These are phyloP conservation scores for Volucella zonaria DNA, from an alignment of 2,888 invertebrate species.

Conservation along the genomic window DNA sequence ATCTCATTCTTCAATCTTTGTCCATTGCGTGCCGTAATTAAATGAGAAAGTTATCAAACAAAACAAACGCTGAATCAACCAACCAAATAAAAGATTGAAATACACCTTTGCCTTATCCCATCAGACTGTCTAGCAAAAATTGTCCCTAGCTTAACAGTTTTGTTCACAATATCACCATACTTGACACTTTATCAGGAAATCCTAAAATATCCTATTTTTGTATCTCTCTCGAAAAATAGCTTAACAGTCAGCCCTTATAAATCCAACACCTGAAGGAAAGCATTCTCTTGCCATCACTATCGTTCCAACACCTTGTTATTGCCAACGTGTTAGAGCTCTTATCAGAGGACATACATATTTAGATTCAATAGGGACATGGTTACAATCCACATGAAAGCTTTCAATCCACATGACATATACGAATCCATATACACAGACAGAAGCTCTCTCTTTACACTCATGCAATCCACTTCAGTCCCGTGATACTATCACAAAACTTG, in stretches of 20 bases:
- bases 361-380: slow-evolving; percentile 37
- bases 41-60: background rate
- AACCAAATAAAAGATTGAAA: too few species aligned
- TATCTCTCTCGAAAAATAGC: background rate
- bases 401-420: slow-evolving; percentile 21
- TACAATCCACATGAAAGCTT: slow-evolving; percentile 49
- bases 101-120: background rate
- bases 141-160: background rate
- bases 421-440: background rate
- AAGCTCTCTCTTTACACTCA: slow-evolving; percentile 30
- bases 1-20: background rate
- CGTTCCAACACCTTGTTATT: background rate
- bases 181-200: slow-evolving; percentile 26
- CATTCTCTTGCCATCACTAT: background rate
- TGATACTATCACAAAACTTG: slow-evolving; percentile 19
- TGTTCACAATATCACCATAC: slow-evolving; percentile 23
- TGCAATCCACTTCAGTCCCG: slow-evolving; percentile 41
- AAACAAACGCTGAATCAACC: background rate
- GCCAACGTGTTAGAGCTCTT: background rate
- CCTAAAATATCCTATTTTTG: slow-evolving; percentile 22
- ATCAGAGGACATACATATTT: slow-evolving; percentile 11
- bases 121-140: background rate
- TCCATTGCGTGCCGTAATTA: background rate
- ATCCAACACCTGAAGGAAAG: background rate
- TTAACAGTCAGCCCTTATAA: too few species aligned